Evolutionary conservation across 2,888 invertebrate species (phyloP).

Genomic region (Volucella bombylans): DNA sequence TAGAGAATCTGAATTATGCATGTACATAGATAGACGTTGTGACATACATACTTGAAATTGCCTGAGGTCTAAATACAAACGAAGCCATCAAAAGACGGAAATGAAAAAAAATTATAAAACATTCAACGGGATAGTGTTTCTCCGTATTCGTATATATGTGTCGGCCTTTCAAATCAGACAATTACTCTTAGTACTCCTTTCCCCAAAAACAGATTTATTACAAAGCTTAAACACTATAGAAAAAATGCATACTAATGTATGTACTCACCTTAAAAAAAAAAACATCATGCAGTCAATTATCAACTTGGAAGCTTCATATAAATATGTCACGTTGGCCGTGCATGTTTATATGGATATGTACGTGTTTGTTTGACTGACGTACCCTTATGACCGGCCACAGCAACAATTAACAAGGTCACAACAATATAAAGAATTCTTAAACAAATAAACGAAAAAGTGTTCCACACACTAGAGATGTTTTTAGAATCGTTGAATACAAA

Average conservation of each 20-base stretch:
- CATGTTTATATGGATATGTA: not conserved
- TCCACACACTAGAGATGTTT: constrained; percentile 39
- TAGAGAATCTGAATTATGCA: too few relatives aligned
- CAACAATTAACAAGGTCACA: constrained; percentile 59
- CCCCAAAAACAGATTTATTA: not conserved
- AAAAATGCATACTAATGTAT: constrained; percentile 24
- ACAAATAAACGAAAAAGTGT: constrained; percentile 32
- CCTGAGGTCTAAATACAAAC: too few relatives aligned
- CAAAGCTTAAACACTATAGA: constrained; percentile 8
- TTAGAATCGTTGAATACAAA: constrained; percentile 24
- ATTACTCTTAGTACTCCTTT: too few relatives aligned
- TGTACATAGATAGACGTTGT: too few relatives aligned
- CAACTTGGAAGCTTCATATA: constrained; percentile 32
- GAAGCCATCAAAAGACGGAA: too few relatives aligned
- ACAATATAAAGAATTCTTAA: not conserved
- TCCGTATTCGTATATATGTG: too few relatives aligned
- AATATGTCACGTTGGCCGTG: constrained; percentile 37
- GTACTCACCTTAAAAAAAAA: constrained; percentile 37
- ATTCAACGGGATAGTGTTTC: too few relatives aligned
- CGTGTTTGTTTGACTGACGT: not conserved
- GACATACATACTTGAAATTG: too few relatives aligned
- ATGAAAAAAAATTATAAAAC: too few relatives aligned
- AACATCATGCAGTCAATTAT: constrained; percentile 36
- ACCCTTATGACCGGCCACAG: constrained; percentile 28
- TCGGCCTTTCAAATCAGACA: too few relatives aligned